A percentile compares a stretch with the other conserved stretches of the same genome.
Conservation (phyloP, 2,797 vertebrate species). For the Gallinago solitaria region DNA sequence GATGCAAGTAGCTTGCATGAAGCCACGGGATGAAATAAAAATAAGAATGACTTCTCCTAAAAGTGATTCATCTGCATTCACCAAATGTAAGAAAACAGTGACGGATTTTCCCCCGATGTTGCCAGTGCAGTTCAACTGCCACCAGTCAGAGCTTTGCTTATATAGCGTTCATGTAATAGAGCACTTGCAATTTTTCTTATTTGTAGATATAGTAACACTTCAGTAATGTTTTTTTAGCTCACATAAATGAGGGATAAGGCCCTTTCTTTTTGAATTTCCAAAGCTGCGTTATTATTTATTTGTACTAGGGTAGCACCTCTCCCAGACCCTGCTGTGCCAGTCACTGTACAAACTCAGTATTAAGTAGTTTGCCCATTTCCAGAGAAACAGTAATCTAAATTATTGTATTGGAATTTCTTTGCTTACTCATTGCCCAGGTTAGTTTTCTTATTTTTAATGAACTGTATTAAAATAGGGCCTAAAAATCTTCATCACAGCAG, state of each 20-base stretch:
- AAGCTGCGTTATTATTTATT: not conserved
- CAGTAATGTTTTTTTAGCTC: not conserved
- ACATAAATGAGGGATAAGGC: not conserved
- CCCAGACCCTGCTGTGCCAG: not conserved
- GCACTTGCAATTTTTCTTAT: not conserved
- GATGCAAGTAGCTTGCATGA: not conserved
- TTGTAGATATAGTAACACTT: not conserved
- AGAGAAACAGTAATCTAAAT: not conserved
- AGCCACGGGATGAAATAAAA: not conserved
- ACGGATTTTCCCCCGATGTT: not conserved
- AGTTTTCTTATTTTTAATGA: not conserved
- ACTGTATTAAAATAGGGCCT: not conserved
- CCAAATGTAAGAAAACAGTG: not conserved
- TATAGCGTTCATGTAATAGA: not conserved
- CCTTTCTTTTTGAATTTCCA: not conserved
- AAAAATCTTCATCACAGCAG: not conserved
- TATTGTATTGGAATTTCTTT: not conserved
- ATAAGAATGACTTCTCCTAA: not conserved
- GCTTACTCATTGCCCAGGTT: not conserved
- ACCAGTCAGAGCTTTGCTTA: not conserved
- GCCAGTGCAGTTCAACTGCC: not conserved
- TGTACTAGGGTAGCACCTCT: not conserved
- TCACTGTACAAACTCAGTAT: not conserved
- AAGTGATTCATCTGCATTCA: not conserved
- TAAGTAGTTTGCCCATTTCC: not conserved